Conservation (phyloP, 2,888 invertebrate species). For the Drosophila hamatofila region DNA sequence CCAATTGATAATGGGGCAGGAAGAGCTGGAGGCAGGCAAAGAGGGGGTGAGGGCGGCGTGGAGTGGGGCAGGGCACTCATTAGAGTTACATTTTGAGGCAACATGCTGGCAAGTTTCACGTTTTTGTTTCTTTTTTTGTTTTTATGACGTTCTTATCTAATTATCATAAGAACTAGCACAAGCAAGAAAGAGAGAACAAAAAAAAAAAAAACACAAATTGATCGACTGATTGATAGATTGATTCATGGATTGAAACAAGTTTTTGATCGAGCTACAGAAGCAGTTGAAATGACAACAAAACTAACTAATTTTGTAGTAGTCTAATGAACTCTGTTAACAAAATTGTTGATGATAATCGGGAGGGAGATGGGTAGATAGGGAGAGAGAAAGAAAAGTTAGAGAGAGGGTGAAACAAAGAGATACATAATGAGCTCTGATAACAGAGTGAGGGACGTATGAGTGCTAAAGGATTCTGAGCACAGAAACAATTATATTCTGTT, state of each 20-base stretch:
- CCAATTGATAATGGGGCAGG: conserved; percentile 15
- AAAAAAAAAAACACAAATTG: conserved; percentile 9
- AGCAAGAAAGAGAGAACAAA: not conserved
- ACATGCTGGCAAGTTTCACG: conserved; percentile 66
- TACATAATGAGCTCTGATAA: not conserved
- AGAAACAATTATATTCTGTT: too few species aligned
- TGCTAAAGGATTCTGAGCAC: too few species aligned
- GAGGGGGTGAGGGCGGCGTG: not conserved
- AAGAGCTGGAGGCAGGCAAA: not conserved
- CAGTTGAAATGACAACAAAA: conserved; percentile 25
- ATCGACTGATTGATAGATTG: conserved; percentile 52
- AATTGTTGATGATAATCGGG: not conserved
- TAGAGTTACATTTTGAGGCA: conserved; percentile 39
- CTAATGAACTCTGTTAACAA: conserved; percentile 49
- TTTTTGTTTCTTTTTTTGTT: conserved; percentile 46
- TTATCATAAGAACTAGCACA: conserved; percentile 71
- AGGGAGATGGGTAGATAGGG: not conserved
- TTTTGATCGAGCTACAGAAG: conserved; percentile 7
- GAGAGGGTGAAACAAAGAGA: too few species aligned
- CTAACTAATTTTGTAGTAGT: conserved; percentile 43
- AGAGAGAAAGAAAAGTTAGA: too few species aligned
- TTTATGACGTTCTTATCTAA: conserved; percentile 58
- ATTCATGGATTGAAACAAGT: conserved; percentile 42
- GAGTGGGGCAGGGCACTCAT: conserved; percentile 43
- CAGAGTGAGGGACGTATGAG: not conserved